A percentile compares a stretch with the other conserved stretches of the same genome.
phyloP scores from a whole-genome alignment of 1,140 invertebrate species.

The Tribolium castaneum region DNA sequence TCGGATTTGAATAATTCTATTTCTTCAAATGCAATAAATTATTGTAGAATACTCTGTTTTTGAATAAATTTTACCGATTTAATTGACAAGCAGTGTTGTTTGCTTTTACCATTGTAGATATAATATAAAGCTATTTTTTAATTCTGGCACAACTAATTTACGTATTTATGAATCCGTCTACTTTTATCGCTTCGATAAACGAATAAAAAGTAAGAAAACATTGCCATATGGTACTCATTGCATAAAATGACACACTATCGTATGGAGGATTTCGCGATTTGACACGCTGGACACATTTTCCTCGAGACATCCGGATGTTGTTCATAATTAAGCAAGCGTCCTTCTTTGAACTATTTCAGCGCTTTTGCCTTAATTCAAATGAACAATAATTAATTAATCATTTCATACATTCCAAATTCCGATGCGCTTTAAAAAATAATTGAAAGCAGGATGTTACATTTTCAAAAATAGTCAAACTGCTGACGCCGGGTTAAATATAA shows the following conservation, averaged over 20 bases:
- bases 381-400: neutral
- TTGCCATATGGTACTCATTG: neutral
- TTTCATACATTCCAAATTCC: neutral
- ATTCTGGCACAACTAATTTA: neutral
- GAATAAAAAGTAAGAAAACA: neutral
- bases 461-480: neutral
- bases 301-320: neutral
- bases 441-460: neutral
- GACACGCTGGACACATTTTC: neutral
- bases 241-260: neutral
- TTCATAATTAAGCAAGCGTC: neutral
- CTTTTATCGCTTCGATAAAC: neutral
- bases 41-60: neutral
- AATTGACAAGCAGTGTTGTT: no score
- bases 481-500: neutral
- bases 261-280: neutral
- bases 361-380: neutral
- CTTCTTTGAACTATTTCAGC: neutral
- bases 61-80: no score
- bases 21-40: neutral
- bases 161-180: neutral
- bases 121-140: neutral
- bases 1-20: neutral
- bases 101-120: neutral
- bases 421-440: neutral